Evolutionary conservation across 2,797 vertebrate genomes (phyloP).

Genomic region (Erpetoichthys calabaricus): DNA sequence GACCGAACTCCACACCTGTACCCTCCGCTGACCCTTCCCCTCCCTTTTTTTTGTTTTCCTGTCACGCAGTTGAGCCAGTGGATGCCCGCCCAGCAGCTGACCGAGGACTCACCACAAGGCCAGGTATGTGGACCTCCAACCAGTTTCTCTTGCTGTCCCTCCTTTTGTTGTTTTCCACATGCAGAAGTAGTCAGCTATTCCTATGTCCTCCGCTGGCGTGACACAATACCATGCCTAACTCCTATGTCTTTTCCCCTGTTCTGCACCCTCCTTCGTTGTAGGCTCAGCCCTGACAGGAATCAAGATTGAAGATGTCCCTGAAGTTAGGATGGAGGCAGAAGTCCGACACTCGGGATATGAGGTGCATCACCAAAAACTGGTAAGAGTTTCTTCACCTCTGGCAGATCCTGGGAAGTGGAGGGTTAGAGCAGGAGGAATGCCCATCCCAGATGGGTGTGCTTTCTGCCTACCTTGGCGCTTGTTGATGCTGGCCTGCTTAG

Average conservation of each 20-base stretch:
- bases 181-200: no score
- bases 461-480: no score
- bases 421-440: not conserved
- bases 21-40: slow-evolving; percentile 1
- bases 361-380: slow-evolving; percentile 94
- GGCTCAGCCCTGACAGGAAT: slow-evolving; percentile 72
- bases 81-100: slow-evolving; percentile 80
- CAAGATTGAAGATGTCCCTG: slow-evolving; percentile 79
- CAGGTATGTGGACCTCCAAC: slow-evolving; percentile 53
- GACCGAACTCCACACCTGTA: not conserved
- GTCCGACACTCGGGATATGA: slow-evolving; percentile 81
- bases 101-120: slow-evolving; percentile 80
- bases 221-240: slow-evolving; percentile 6
- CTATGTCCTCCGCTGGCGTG: no score
- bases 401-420: no score
- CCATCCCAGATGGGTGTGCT: no score
- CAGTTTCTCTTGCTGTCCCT: not conserved
- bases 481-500: not conserved
- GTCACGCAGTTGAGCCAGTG: slow-evolving; percentile 72
- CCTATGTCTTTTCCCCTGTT: slow-evolving; percentile 8
- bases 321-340: slow-evolving; percentile 82
- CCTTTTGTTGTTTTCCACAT: not conserved
- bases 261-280: slow-evolving; percentile 23
- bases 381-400: slow-evolving; percentile 28
- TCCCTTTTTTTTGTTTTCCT: not conserved